Conservation (phyloP, 1,140 invertebrate species). For the Eubasilissa regina region DNA sequence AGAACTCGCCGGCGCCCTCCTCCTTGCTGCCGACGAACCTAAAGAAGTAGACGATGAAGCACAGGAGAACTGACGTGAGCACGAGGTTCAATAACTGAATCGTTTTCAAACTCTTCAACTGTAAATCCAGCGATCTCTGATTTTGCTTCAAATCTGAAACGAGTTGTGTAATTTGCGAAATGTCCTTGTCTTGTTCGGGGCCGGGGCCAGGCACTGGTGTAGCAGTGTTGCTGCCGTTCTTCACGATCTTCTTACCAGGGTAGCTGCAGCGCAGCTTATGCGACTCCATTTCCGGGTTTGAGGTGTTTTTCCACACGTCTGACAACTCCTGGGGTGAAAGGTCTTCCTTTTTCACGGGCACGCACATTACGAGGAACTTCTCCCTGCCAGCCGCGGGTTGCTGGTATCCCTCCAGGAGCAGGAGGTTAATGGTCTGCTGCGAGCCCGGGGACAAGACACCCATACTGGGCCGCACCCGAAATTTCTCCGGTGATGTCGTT, state of each 20-base stretch:
- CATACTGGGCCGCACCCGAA: constrained; percentile 88
- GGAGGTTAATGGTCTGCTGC: constrained; percentile 68
- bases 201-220: neutral
- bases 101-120: constrained; percentile 51
- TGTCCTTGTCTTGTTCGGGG: neutral
- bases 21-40: constrained; percentile 18
- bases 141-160: constrained; percentile 14
- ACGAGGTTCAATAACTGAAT: constrained; percentile 47
- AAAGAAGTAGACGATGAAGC: constrained; percentile 50
- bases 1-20: constrained; percentile 47
- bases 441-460: constrained; percentile 79
- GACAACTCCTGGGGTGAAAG: constrained; percentile 65
- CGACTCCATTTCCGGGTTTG: constrained; percentile 67
- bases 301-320: constrained; percentile 67
- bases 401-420: constrained; percentile 67
- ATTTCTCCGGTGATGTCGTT: constrained; percentile 89
- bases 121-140: constrained; percentile 38
- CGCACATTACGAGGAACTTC: constrained; percentile 68
- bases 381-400: constrained; percentile 65
- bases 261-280: constrained; percentile 69
- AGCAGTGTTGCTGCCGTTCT: constrained; percentile 54
- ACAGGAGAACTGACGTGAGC: constrained; percentile 46
- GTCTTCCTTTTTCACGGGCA: constrained; percentile 66
- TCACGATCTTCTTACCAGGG: constrained; percentile 64
- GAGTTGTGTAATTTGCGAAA: neutral